Base-by-base conservation (phyloP, 2,113 vertebrate genomes). In the Chiloscyllium plagiosum region DNA sequence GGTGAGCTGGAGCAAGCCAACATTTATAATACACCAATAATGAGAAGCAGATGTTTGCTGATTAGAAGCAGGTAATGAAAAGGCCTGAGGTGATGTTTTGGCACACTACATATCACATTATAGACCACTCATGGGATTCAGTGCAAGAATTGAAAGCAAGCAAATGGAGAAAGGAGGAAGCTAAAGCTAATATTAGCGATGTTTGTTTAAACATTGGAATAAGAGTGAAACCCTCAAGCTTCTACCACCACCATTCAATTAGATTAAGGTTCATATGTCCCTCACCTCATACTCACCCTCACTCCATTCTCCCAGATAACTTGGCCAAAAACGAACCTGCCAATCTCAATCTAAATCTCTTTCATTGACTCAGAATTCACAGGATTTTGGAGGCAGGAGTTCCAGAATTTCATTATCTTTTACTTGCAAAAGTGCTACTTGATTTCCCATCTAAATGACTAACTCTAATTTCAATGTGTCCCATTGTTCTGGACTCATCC, bases 41-140 rank as follows among this genome's bases (percentile, higher is more conserved):
- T 37, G 33, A 93, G 61, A 68, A 93, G 89, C 61, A 93, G 89
- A 93, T 68, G 89, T 37, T 66, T 42, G n/a, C 61, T 93, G 89
- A 93, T 93, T 20, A 22, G 61, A 93, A 93, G 66, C 6, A 68
- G 80, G 89, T 61, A 93, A 20, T 17, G 37, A n/a, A 93, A 66
- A 93, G 33, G n/a, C 5, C 89, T 93, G 89, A 93, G 33, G 61
- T 68, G 61, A 68, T 93, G 20, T 5, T 66, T 37, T 66, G 61
- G 61, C 20, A 24, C n/a, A 66, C 61, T 2, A 0, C 20, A 19
- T 15, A n/a, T 93, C 33, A 37, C 4, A 66, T 66, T 37, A 65
- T 65, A n/a, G 61, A 2, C 3, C 33, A 92, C 89, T 42, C 17
- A 4, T 20, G 61, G 61, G 89, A 93, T n/a, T 93, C 61, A 66